Evolutionary conservation across 2,888 invertebrate genomes (phyloP), one percentile per base, ranked within the genome.

Genomic region (Iphiclides podalirius): DNA sequence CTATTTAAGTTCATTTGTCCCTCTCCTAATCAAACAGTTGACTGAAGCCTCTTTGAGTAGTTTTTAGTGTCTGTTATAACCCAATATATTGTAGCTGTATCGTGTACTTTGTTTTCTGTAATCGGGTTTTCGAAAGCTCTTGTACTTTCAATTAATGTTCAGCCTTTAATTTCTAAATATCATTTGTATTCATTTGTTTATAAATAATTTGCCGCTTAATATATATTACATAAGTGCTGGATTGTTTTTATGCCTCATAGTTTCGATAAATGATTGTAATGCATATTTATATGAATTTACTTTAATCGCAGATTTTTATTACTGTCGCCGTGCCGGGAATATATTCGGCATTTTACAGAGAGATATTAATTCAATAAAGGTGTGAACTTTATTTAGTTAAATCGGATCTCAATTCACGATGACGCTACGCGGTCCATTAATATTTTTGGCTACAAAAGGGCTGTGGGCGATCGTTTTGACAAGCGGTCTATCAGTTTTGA

Each of bases 381-480:
- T n/a, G 6, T 15, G n/a, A 26, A 26, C 26, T 7, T 26, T 26
- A 26, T 26, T 26, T 9, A 26, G 26, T 26, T 26, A 26, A 8
- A 26, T 7, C 8, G 9, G 26, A 26, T 20, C 20, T 20, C 20
- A 6, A 20, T 15, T 15, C n/a, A 31, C 26, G 1, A 16, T 28
- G 28, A 26, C 26, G 26, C 26, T 9, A 1, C 8, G 20, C 20
- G 20, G 9, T 26, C 26, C 34, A 42, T 23, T 23, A 43, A 35
- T 43, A 43, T 23, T 34, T 14, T 23, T 14, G 34, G n/a, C n/a
- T n/a, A 26, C 36, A 44, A 36, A 44, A 36, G 43, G 12, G n/a
- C n/a, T 11, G n/a, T 2, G 11, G 15, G 36, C 35, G 16, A 31
- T 31, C 36, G 35, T 36, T 36, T 26, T 44, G 44, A 44, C 44